These are phyloP conservation scores for Apostichopus japonicus DNA, from an alignment of 35 echinoderm and acorn worm genomes.

Conservation along the genomic window DNA sequence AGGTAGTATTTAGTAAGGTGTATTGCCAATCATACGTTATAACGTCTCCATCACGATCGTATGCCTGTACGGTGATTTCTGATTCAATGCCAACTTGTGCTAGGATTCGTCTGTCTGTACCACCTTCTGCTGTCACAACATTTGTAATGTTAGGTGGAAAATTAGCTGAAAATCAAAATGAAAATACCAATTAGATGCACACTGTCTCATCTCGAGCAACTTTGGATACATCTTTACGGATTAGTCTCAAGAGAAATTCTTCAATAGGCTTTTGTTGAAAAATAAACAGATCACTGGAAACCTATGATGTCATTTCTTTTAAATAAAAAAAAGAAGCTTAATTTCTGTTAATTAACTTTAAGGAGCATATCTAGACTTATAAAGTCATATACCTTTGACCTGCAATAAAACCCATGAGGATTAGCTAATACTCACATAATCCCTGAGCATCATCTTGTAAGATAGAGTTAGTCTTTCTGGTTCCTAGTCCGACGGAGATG, in stretches of 20 bases:
- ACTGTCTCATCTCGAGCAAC: too few relatives aligned
- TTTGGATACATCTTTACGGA: too few relatives aligned
- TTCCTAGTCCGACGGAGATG: conserved; percentile 49
- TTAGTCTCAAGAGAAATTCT: too few relatives aligned
- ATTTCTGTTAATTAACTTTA: too few relatives aligned
- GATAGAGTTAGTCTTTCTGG: conserved; percentile 57
- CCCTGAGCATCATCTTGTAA: conserved; percentile 43
- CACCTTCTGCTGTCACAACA: background rate
- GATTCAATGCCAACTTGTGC: conserved; percentile 27
- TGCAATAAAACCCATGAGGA: too few relatives aligned
- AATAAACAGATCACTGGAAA: too few relatives aligned
- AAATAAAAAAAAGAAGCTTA: too few relatives aligned
- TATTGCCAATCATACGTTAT: conserved; percentile 66
- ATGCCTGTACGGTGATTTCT: conserved; percentile 62
- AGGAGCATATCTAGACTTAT: too few relatives aligned
- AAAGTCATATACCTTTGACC: too few relatives aligned
- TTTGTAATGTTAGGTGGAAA: conserved; percentile 81
- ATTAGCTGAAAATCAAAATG: conserved; percentile 65
- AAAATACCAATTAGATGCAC: too few relatives aligned
- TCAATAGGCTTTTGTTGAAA: too few relatives aligned
- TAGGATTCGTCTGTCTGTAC: conserved; percentile 36
- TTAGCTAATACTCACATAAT: conserved; percentile 20
- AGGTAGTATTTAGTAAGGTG: conserved; percentile 32
- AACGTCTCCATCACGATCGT: conserved; percentile 71
- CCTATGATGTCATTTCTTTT: too few relatives aligned